Evolutionary conservation across 1,140 invertebrate species (phyloP).

Genomic region (Caenorhabditis tropicalis): DNA sequence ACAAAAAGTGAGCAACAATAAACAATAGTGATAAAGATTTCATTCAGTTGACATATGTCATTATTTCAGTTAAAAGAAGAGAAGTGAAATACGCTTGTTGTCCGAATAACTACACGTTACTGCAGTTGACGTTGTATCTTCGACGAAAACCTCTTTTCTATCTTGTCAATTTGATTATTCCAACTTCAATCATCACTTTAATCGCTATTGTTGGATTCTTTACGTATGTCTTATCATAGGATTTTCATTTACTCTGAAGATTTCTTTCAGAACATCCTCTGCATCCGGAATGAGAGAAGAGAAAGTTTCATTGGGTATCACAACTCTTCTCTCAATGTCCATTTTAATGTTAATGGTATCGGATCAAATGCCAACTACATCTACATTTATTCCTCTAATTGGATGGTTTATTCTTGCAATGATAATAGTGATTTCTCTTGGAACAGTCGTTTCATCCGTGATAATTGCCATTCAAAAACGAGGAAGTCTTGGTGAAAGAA

Average conservation of each 20-base stretch:
- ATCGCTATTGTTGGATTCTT: slow-evolving; percentile 72
- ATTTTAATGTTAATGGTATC: slow-evolving; percentile 72
- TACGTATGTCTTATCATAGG: slow-evolving; percentile 54
- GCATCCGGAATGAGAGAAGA: slow-evolving; percentile 71
- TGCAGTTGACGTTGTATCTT: slow-evolving; percentile 67
- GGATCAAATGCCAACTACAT: slow-evolving; percentile 72
- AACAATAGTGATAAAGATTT: not conserved
- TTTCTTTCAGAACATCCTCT: slow-evolving; percentile 65
- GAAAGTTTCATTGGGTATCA: slow-evolving; percentile 67
- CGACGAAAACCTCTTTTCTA: slow-evolving; percentile 70
- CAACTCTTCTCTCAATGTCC: slow-evolving; percentile 68
- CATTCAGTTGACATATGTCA: not conserved
- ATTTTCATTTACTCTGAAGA: not conserved
- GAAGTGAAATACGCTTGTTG: slow-evolving; percentile 70
- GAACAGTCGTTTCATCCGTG: slow-evolving; percentile 67
- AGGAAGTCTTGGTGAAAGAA: slow-evolving; percentile 66
- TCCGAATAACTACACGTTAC: slow-evolving; percentile 70
- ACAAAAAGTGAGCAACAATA: slow-evolving; percentile 51
- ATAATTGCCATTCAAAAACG: slow-evolving; percentile 70
- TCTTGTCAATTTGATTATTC: slow-evolving; percentile 71
- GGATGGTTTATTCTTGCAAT: slow-evolving; percentile 71
- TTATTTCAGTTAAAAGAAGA: slow-evolving; percentile 59
- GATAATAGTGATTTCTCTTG: slow-evolving; percentile 68
- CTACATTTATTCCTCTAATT: slow-evolving; percentile 66
- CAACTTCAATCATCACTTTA: slow-evolving; percentile 69